phyloP scores from a whole-genome alignment of 2,888 invertebrate species.

The Aquatica leii region DNA sequence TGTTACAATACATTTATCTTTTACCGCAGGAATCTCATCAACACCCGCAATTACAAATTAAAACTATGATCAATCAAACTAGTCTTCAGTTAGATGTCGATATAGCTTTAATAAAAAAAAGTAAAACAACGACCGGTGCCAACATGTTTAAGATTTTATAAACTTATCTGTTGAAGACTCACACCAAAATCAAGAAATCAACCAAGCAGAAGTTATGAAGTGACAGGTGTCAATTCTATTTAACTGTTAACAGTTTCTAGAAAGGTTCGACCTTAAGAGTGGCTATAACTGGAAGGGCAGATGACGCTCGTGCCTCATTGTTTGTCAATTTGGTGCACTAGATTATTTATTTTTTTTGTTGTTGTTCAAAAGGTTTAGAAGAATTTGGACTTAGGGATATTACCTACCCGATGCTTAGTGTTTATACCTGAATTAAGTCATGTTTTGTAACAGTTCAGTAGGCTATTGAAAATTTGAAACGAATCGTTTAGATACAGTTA shows the following conservation, averaged over 20 bases:
- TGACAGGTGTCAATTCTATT: constrained; percentile 52
- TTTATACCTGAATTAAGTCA: constrained; percentile 22
- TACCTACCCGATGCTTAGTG: constrained; percentile 9
- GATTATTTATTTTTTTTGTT: constrained; percentile 10
- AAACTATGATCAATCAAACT: constrained; percentile 4
- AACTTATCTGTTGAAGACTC: constrained; percentile 32
- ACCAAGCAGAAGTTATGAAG: constrained; percentile 44
- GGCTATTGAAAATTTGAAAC: no score
- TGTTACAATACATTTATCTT: background rate
- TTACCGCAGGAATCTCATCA: no score
- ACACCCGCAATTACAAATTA: background rate
- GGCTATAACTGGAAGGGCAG: constrained; percentile 47
- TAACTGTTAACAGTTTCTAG: constrained; percentile 44
- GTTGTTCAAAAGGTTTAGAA: constrained; percentile 11
- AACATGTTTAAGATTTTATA: constrained; percentile 25
- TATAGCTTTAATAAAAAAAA: background rate
- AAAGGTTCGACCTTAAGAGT: constrained; percentile 37
- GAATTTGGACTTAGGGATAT: background rate
- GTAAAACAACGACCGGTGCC: constrained; percentile 16
- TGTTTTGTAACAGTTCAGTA: constrained; percentile 20
- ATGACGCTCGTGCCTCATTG: constrained; percentile 50
- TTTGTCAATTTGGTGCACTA: constrained; percentile 37
- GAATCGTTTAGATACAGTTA: no score
- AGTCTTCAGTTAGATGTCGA: background rate
- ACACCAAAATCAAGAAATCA: constrained; percentile 38